These are phyloP conservation scores for Drosophila picticornis DNA, from an alignment of 2,888 invertebrate genomes.

Conservation along the genomic window DNA sequence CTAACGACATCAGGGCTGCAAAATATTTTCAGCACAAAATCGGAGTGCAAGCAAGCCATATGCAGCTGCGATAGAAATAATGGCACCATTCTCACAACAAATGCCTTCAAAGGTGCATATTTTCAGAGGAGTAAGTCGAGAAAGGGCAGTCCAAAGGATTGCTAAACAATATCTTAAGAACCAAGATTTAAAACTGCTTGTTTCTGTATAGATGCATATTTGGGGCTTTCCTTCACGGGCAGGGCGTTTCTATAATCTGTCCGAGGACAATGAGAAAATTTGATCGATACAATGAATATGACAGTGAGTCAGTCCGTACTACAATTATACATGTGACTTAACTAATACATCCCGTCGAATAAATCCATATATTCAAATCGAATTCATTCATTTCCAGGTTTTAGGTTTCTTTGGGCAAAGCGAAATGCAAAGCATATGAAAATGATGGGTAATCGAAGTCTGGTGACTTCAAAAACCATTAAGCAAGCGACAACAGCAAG, in stretches of 20 bases:
- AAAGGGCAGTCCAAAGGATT: not conserved
- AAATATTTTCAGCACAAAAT: not conserved
- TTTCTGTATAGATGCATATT: not conserved
- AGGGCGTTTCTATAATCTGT: not conserved
- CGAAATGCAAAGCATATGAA: not conserved
- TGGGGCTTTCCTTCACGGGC: not conserved
- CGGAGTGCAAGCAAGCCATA: not conserved
- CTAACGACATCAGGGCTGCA: slow-evolving; percentile 10
- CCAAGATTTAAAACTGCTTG: not conserved
- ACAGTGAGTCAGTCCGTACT: not conserved
- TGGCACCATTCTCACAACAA: not conserved
- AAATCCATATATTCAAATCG: not conserved
- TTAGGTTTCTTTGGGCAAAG: too few relatives aligned
- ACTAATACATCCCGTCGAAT: not conserved
- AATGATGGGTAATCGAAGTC: not conserved
- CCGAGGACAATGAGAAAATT: not conserved
- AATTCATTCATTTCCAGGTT: not conserved
- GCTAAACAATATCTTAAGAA: not conserved
- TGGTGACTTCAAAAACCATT: not conserved
- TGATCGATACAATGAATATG: not conserved
- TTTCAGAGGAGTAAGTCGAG: not conserved
- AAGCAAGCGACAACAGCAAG: not conserved
- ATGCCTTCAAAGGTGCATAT: not conserved
- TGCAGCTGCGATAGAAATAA: not conserved
- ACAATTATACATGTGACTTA: not conserved